Conservation (phyloP, 2,888 invertebrate genomes). For the Drosophila anceps region DNA sequence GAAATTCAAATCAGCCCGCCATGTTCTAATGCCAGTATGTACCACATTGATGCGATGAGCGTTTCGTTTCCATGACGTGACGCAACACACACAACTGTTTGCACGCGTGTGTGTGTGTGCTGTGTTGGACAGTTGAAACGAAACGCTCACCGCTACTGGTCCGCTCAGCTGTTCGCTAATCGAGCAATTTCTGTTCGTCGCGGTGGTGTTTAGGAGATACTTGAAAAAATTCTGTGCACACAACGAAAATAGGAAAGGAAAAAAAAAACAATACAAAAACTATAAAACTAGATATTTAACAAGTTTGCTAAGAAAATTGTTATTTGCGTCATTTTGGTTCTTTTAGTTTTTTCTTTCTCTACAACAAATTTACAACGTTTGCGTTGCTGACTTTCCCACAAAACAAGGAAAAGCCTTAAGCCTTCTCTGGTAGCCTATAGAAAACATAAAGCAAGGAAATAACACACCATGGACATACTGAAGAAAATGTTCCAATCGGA, state of each 20-base stretch:
- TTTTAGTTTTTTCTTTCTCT: conserved; percentile 71
- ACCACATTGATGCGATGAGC: background rate
- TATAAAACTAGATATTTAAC: conserved; percentile 19
- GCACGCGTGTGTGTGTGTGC: background rate
- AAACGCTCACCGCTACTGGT: conserved; percentile 31
- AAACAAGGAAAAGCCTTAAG: conserved; percentile 20
- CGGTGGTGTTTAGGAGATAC: conserved; percentile 58
- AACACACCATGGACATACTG: conserved; percentile 70
- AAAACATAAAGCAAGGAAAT: background rate
- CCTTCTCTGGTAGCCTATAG: background rate
- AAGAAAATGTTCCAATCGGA: conserved; percentile 77
- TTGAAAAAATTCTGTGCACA: conserved; percentile 47
- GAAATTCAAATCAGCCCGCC: conserved; percentile 21
- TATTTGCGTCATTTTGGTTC: conserved; percentile 69
- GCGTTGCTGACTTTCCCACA: conserved; percentile 6
- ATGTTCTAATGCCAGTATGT: conserved; percentile 24
- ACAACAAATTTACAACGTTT: conserved; percentile 40
- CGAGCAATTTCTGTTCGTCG: conserved; percentile 63
- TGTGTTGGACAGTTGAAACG: conserved; percentile 19
- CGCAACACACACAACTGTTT: background rate
- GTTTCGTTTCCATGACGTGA: conserved; percentile 24
- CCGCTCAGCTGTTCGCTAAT: conserved; percentile 51
- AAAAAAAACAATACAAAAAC: conserved; percentile 6
- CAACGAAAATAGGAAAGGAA: conserved; percentile 1
- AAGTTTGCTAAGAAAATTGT: conserved; percentile 32